Conservation (phyloP, 2,113 vertebrate genomes). For the Nerophis lumbriciformis region DNA sequence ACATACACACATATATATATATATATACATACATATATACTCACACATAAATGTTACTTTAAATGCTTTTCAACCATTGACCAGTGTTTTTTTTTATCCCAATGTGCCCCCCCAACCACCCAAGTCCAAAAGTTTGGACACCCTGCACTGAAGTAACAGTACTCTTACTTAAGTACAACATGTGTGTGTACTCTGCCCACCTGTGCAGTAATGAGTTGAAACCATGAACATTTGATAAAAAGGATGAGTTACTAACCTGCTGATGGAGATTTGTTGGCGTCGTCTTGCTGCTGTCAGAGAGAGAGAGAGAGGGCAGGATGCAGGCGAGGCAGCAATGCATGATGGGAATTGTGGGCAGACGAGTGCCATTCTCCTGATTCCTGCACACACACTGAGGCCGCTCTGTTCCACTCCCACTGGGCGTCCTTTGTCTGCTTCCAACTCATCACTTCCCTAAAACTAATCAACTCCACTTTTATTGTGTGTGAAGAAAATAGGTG, state of each 20-base stretch:
- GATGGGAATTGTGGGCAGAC: constrained; percentile 63
- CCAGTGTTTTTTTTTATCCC: too few relatives aligned
- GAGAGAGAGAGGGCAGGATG: constrained; percentile 32
- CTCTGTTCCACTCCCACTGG: constrained; percentile 68
- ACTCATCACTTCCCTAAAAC: not conserved
- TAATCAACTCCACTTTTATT: constrained; percentile 40
- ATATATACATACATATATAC: too few relatives aligned
- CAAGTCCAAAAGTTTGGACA: too few relatives aligned
- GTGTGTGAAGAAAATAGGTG: constrained; percentile 38
- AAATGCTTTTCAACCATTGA: too few relatives aligned
- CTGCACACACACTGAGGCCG: constrained; percentile 58
- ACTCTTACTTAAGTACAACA: too few relatives aligned
- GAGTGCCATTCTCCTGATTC: constrained; percentile 72
- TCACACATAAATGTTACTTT: too few relatives aligned
- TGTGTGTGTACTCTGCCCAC: too few relatives aligned
- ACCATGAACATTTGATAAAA: not conserved
- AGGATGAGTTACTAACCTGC: constrained; percentile 60
- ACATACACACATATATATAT: too few relatives aligned
- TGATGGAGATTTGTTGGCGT: constrained; percentile 22
- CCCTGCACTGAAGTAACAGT: too few relatives aligned
- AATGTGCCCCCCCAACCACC: too few relatives aligned
- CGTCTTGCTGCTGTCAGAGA: constrained; percentile 20
- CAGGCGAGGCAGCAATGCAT: constrained; percentile 25
- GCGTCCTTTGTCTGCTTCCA: constrained; percentile 10
- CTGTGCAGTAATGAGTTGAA: not conserved